Evolutionary conservation across 2,797 vertebrate genomes (phyloP), one percentile per base, ranked within the genome.

Genomic region (Anabas testudineus): DNA sequence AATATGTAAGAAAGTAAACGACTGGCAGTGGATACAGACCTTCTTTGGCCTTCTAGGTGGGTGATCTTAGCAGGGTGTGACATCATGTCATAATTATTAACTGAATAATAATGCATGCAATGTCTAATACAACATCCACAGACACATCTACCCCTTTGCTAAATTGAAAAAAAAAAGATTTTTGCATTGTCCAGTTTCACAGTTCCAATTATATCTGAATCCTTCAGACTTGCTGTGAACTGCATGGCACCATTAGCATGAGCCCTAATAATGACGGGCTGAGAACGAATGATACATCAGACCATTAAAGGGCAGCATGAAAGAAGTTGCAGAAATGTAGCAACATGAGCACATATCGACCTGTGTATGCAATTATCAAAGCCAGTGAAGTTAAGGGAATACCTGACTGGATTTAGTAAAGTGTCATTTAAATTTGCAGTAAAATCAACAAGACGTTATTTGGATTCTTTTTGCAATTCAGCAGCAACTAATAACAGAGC

Each of bases 211-310:
- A 70, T 74, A 74, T 76, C 61, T 62, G n/a, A n/a, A n/a, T n/a
- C n/a, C n/a, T n/a, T n/a, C n/a, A n/a, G n/a, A n/a, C n/a, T n/a
- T n/a, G n/a, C n/a, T 62, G 45, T 1, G 37, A 61, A 65, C 56
- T 60, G 39, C 15, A 37, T 36, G 16, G 2, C 14, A 56, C 51
- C 39, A 79, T 80, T 77, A 72, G 55, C 37, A 53, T 65, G 49
- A 78, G 74, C n/a, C 30, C 16, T 53, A 42, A 59, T 83, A 71
- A 86, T 75, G 72, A 80, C 55, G 63, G 59, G 49, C 62, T 49
- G 13, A 51, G 46, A 74, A 80, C 77, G 5, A 86, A 88, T 67
- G 76, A 78, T 87, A 73, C 81, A 87, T 87, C 36, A 78, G 49
- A 67, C 42, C 16, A 64, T 24, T 47, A 76, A 81, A 56, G 41